These are phyloP conservation scores for Dolichoris vasculosae DNA, from an alignment of 1,140 invertebrate species.

Conservation along the genomic window DNA sequence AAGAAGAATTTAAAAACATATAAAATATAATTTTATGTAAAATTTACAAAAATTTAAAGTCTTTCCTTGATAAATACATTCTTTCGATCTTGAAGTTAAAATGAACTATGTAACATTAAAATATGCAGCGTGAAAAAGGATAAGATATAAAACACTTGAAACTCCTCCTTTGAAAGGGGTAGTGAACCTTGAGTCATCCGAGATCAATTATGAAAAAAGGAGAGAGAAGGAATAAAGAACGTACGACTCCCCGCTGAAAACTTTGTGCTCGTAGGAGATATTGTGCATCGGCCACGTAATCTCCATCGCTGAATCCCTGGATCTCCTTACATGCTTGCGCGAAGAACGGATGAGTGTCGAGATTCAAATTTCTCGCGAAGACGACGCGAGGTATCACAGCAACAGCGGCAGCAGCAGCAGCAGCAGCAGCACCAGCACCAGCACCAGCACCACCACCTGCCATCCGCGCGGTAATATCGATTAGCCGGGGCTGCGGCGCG, in stretches of 20 bases:
- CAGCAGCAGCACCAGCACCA: background rate
- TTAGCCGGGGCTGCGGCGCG: background rate
- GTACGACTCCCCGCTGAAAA: background rate
- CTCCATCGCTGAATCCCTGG: background rate
- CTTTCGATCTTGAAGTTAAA: background rate
- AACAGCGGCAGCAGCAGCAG: conserved; percentile 1
- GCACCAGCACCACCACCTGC: too few species aligned
- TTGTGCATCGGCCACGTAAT: background rate
- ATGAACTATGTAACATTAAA: background rate
- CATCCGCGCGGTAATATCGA: conserved; percentile 4
- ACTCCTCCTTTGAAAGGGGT: background rate
- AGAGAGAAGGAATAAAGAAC: background rate
- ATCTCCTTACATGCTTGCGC: background rate
- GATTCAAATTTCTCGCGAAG: conserved; percentile 19
- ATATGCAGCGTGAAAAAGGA: background rate
- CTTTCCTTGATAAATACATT: too few species aligned
- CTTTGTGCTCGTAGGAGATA: conserved; percentile 6
- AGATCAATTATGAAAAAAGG: conserved; percentile 2
- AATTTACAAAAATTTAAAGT: too few species aligned
- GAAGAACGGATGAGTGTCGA: background rate
- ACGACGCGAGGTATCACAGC: background rate
- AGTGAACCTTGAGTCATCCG: background rate
- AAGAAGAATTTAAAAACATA: too few species aligned
- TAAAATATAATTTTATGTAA: too few species aligned
- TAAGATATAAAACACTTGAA: background rate